Conservation (phyloP, 2,113 vertebrate genomes). For the Telmatochromis sp. region DNA sequence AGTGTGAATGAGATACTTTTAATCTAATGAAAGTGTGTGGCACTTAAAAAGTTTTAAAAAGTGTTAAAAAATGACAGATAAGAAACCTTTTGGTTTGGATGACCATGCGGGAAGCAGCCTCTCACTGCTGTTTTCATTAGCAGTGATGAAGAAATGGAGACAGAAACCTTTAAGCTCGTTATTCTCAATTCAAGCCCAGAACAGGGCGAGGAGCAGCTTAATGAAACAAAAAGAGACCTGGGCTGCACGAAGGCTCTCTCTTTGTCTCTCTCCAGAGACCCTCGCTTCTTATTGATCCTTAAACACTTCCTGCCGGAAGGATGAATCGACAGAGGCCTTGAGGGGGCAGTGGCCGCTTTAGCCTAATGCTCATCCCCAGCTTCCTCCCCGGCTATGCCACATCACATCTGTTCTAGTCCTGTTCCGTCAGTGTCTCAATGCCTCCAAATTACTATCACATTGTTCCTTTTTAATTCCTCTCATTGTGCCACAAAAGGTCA, state of each 20-base stretch:
- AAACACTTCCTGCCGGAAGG: conserved; percentile 64
- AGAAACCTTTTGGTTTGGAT: neutral
- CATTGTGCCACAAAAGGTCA: neutral
- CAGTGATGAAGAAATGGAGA: neutral
- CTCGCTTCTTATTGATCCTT: conserved; percentile 60
- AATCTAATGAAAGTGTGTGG: neutral
- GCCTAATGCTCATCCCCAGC: conserved; percentile 14
- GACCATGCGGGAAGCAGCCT: neutral
- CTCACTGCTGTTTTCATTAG: neutral
- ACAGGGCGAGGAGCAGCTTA: neutral
- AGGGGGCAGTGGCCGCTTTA: conserved; percentile 16
- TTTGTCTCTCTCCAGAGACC: conserved; percentile 26
- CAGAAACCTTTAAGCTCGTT: neutral
- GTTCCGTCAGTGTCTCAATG: neutral
- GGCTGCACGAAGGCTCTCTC: neutral
- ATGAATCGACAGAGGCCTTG: conserved; percentile 35
- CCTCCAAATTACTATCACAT: neutral
- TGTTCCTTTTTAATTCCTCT: neutral
- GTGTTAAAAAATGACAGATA: neutral
- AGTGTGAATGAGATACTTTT: neutral
- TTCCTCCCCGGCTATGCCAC: neutral
- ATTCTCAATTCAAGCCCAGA: neutral
- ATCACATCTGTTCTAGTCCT: neutral
- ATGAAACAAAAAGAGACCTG: conserved; percentile 29
- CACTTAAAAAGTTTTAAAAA: neutral